These are phyloP conservation scores for Dryas iulia DNA, from an alignment of 1,140 invertebrate species.

Conservation along the genomic window DNA sequence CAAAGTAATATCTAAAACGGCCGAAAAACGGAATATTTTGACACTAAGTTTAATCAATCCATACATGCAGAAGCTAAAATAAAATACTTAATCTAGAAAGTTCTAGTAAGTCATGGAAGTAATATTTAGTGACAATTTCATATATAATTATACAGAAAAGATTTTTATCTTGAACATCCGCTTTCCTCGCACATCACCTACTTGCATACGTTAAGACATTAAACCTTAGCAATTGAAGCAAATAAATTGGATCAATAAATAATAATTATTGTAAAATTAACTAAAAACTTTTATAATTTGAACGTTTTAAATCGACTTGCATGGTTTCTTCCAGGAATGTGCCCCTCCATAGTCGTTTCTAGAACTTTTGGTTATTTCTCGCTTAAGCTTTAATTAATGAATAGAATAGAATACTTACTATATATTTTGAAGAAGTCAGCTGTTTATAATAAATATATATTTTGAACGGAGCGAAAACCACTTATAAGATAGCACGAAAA, in stretches of 20 bases:
- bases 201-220: background rate
- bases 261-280: background rate
- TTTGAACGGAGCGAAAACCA: background rate
- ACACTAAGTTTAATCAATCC: no score
- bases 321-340: no score
- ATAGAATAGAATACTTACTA: background rate
- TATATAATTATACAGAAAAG: background rate
- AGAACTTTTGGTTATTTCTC: background rate
- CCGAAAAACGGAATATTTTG: no score
- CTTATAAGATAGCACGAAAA: slow-evolving; percentile 35
- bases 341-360: background rate
- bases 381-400: background rate
- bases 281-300: no score
- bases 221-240: background rate
- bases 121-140: background rate
- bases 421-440: background rate
- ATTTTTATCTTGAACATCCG: background rate
- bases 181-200: background rate
- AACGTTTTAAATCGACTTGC: no score
- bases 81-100: background rate
- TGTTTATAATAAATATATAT: background rate
- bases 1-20: no score
- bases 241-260: background rate
- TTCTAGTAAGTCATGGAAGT: no score
- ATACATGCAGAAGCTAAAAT: background rate